These are phyloP conservation scores for Burhinus bistriatus DNA, from an alignment of 2,113 vertebrate species.

Conservation along the genomic window DNA sequence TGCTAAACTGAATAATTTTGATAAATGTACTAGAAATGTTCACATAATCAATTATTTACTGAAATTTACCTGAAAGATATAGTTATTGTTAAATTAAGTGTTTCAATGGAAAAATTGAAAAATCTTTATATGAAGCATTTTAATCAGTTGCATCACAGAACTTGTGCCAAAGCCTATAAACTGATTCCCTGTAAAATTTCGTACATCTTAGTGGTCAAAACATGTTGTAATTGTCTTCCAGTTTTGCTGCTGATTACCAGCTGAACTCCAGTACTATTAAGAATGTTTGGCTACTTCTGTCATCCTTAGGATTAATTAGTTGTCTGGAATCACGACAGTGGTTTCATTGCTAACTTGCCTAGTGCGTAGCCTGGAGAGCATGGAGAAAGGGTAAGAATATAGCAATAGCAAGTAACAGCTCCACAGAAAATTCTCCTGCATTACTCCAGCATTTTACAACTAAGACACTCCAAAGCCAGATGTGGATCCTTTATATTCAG, in stretches of 20 bases:
- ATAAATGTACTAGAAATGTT: neutral
- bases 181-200: neutral
- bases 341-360: neutral
- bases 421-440: neutral
- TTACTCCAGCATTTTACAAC: neutral
- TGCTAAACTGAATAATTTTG: neutral
- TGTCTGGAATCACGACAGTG: neutral
- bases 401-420: neutral
- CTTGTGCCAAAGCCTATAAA: neutral
- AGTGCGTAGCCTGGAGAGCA: neutral
- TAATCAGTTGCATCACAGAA: neutral
- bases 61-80: neutral
- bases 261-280: neutral
- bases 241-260: neutral
- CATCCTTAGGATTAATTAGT: neutral
- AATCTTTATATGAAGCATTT: neutral
- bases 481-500: neutral
- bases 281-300: neutral
- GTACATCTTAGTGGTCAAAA: neutral
- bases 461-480: neutral
- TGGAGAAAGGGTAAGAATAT: neutral
- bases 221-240: neutral
- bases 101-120: neutral
- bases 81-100: neutral
- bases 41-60: neutral